Evolutionary conservation across 1,140 invertebrate species (phyloP).

Genomic region (Pseudomyrmex flavicornis): DNA sequence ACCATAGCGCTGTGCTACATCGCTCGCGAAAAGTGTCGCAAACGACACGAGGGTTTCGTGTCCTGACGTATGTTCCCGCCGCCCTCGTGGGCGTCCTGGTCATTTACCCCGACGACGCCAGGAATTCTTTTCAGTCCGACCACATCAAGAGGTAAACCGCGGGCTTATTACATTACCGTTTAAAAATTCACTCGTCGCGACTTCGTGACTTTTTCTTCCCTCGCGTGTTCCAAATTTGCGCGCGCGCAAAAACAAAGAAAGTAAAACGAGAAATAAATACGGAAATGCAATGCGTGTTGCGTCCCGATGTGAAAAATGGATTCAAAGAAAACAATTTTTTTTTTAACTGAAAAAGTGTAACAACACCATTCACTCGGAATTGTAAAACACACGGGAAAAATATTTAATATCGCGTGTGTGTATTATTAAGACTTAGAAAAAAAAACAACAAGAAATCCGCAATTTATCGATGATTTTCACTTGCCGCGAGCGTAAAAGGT

Average conservation of each 20-base stretch:
- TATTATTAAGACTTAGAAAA: not conserved
- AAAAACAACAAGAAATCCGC: no score
- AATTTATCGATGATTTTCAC: constrained; percentile 21
- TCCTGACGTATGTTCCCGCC: constrained; percentile 87
- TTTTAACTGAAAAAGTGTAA: not conserved
- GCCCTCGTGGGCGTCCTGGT: constrained; percentile 78
- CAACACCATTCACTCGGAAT: not conserved
- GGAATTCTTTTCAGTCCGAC: constrained; percentile 82
- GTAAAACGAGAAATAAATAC: not conserved
- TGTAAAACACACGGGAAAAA: not conserved
- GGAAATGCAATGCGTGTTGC: no score
- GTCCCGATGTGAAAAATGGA: not conserved
- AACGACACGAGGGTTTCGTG: constrained; percentile 88
- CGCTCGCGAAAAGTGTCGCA: constrained; percentile 91
- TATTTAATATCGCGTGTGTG: not conserved
- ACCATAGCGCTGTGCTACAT: constrained; percentile 93
- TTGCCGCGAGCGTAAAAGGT: not conserved
- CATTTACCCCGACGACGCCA: constrained; percentile 76
- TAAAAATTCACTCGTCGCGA: constrained; percentile 59
- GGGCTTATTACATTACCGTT: constrained; percentile 81
- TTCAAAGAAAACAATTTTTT: not conserved
- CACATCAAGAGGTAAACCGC: constrained; percentile 78
- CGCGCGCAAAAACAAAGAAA: not conserved
- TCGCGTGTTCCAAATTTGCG: not conserved
- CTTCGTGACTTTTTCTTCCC: no score